Evolutionary conservation across 2,797 vertebrate genomes (phyloP), one percentile per base, ranked within the genome.

Genomic region (Erpetoichthys calabaricus): DNA sequence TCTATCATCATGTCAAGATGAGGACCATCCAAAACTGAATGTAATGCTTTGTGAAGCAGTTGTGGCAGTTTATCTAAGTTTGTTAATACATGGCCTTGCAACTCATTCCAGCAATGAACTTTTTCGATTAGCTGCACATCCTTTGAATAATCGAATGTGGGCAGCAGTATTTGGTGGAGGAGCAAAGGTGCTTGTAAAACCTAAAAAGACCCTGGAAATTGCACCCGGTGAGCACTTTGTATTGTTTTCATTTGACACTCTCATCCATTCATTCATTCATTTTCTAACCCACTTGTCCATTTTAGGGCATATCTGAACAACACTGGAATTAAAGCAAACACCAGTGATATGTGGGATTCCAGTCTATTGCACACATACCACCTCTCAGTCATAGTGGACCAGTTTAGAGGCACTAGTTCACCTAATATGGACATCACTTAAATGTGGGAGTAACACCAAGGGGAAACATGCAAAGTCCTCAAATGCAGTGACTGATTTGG

Each of bases 101-200:
- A 97, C 89, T 8, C 92, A 97, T 71, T 90, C 88, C 8, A 79
- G 90, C 62, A 97, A 91, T 3, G 92, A 97, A 66, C 79, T 99
- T 50, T 99, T 98, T 71, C 87, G 95, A 42, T 85, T 99, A 51
- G 92, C 91, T 3, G 94, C 95, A 2, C 96, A 98, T 73, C 96
- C 94, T 0, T 73, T 99, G 62, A 98, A 97, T 78, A 82, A 86
- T 64, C 86, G 94, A 62, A 92, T 98, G 92, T 99, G 95, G 95
- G 96, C 96, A 0, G 92, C 96, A 0, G 86, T 99, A 45, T 99
- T 99, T 56, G 96, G 96, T 0, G 96, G 96, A 5, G 96, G 94
- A 41, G 95, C 86, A 10, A 97, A 93, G 73, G 84, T 97, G 63
- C 76, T 99, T 3, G 78, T 99, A 55, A 96, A 87, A 65, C 94